Evolutionary conservation across 1,140 invertebrate species (phyloP).

Genomic region (Zaprionus lachaisei): DNA sequence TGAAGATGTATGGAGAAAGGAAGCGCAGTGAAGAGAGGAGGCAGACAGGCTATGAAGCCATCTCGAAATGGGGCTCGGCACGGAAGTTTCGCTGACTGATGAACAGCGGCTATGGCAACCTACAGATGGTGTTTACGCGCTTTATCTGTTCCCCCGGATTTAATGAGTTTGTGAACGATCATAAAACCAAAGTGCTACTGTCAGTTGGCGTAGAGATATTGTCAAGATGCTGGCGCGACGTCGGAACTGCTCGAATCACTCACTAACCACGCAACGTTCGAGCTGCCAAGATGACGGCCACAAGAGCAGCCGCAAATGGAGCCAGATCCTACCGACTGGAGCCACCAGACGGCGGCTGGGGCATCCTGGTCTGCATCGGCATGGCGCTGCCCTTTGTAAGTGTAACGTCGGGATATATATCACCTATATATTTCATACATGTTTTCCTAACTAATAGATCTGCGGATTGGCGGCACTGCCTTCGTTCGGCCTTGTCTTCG

Average conservation of each 20-base stretch:
- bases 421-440: not conserved
- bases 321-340: constrained; percentile 51
- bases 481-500: constrained; percentile 88
- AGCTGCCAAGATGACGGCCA: constrained; percentile 43
- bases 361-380: constrained; percentile 87
- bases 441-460: constrained; percentile 80
- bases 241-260: constrained; percentile 24
- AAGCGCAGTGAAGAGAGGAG: not conserved
- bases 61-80: constrained; percentile 34
- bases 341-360: constrained; percentile 88
- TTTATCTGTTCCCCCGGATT: not conserved
- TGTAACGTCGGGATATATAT: constrained; percentile 40
- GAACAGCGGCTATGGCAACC: not conserved
- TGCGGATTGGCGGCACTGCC: constrained; percentile 86
- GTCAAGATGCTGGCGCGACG: not conserved
- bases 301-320: constrained; percentile 18
- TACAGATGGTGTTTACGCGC: not conserved
- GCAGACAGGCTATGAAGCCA: not conserved
- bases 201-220: not conserved
- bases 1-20: not conserved
- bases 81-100: constrained; percentile 20
- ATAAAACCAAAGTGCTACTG: not conserved
- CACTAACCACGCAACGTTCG: constrained; percentile 30
- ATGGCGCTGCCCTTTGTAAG: constrained; percentile 87
- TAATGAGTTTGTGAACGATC: constrained; percentile 5